These are phyloP conservation scores for Eufriesea mexicana DNA, from an alignment of 1,140 invertebrate genomes.

Conservation along the genomic window DNA sequence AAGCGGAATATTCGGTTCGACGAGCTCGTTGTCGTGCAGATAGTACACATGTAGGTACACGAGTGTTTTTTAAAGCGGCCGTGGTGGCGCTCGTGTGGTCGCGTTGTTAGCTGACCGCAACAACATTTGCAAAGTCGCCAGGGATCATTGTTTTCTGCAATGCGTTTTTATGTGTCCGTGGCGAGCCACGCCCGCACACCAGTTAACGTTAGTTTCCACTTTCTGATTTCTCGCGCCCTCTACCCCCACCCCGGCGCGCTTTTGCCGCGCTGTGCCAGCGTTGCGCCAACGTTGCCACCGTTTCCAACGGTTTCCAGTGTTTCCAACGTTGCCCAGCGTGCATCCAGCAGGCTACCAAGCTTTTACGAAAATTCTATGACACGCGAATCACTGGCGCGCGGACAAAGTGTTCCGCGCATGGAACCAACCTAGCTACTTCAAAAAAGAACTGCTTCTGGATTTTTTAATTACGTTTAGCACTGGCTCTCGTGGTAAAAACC, in stretches of 20 bases:
- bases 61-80: slow-evolving; percentile 44
- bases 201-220: slow-evolving; percentile 21
- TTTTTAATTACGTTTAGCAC: slow-evolving; percentile 24
- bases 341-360: not conserved
- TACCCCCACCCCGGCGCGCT: not conserved
- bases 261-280: not conserved
- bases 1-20: not conserved
- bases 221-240: not conserved
- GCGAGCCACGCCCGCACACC: not conserved
- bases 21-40: not conserved
- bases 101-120: slow-evolving; percentile 42
- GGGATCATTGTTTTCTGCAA: slow-evolving; percentile 47
- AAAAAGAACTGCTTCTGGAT: slow-evolving; percentile 31
- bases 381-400: slow-evolving; percentile 11
- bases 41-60: not conserved
- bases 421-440: slow-evolving; percentile 1
- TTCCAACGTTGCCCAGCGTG: not conserved
- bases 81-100: not conserved
- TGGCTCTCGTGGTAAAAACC: not conserved
- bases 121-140: slow-evolving; percentile 46
- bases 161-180: slow-evolving; percentile 11
- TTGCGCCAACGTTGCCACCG: not conserved
- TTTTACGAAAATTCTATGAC: slow-evolving; percentile 28
- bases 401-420: slow-evolving; percentile 31
- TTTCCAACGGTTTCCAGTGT: not conserved